Conservation (phyloP, 2,888 invertebrate genomes). For the Euzophera pinguis region DNA sequence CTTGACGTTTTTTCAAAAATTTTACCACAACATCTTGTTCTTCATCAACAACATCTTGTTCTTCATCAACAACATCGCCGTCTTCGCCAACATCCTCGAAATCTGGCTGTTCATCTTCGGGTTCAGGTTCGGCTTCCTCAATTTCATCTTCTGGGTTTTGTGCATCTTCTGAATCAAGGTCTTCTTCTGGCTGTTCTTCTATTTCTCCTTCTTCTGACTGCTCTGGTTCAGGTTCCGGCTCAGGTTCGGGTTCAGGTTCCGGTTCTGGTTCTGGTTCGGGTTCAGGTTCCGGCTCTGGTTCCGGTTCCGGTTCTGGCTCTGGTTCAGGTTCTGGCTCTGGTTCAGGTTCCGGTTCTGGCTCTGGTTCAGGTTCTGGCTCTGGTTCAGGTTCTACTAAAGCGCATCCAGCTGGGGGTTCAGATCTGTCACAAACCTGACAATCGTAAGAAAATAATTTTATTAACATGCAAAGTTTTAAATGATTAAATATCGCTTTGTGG, state of each 20-base stretch:
- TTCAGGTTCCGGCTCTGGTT: constrained; percentile 48
- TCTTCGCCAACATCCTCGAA: not conserved
- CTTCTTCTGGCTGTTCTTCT: constrained; percentile 47
- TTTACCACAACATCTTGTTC: constrained; percentile 1
- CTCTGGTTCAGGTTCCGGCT: constrained; percentile 45
- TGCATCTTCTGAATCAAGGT: constrained; percentile 55
- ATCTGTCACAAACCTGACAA: constrained; percentile 61
- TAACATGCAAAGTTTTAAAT: too few species aligned
- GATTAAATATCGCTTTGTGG: too few species aligned
- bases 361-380: constrained; percentile 48
- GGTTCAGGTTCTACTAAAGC: constrained; percentile 45
- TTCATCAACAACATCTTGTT: not conserved
- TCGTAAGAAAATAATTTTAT: too few species aligned
- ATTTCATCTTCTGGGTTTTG: constrained; percentile 26
- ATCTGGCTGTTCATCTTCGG: constrained; percentile 17
- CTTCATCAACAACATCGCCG: not conserved
- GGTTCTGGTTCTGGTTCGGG: constrained; percentile 54
- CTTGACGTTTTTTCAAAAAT: constrained; percentile 1
- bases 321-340: constrained; percentile 54
- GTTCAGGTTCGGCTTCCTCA: constrained; percentile 48
- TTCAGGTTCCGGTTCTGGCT: constrained; percentile 54
- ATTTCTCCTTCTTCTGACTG: constrained; percentile 41
- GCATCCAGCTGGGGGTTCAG: constrained; percentile 46
- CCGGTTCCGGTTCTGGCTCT: constrained; percentile 29
- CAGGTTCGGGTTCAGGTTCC: constrained; percentile 53